A percentile compares a stretch with the other conserved stretches of the same genome.
These are phyloP conservation scores for Taeniopygia guttata DNA, from an alignment of 2,797 vertebrate species.

Conservation along the genomic window DNA sequence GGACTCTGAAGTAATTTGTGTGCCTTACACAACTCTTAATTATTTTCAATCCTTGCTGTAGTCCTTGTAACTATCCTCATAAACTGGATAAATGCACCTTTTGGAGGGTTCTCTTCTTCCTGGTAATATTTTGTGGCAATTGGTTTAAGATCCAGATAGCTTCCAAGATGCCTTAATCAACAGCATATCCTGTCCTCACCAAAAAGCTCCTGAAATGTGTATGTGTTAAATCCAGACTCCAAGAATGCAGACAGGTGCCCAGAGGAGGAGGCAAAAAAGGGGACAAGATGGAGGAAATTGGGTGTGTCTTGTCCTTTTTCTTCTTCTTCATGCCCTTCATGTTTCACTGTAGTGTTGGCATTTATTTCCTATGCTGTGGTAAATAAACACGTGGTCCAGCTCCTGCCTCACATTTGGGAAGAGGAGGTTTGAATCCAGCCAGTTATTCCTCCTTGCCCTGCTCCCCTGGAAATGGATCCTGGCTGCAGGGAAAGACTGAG, in stretches of 20 bases:
- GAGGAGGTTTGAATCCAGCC: neutral
- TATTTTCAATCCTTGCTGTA: neutral
- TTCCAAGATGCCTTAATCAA: neutral
- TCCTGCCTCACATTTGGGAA: neutral
- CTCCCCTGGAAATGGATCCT: neutral
- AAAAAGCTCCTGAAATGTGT: neutral
- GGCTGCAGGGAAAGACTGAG: neutral
- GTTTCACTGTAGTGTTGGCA: too few species aligned
- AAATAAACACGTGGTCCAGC: fast-evolving
- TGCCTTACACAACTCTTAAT: neutral
- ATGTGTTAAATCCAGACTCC: fast-evolving
- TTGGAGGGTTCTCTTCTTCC: neutral
- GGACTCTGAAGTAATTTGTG: neutral
- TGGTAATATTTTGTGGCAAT: neutral
- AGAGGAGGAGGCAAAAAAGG: neutral
- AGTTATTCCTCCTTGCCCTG: neutral
- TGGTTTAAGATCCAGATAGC: neutral
- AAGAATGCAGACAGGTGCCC: neutral
- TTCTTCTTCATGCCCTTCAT: too few species aligned
- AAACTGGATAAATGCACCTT: neutral
- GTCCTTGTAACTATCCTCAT: neutral
- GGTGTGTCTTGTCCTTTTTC: too few species aligned
- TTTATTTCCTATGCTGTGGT: neutral
- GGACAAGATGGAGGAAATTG: too few species aligned
- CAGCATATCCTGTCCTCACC: neutral